Base-by-base conservation (phyloP, 2,797 vertebrate genomes). In the Peromyscus attwateri region DNA sequence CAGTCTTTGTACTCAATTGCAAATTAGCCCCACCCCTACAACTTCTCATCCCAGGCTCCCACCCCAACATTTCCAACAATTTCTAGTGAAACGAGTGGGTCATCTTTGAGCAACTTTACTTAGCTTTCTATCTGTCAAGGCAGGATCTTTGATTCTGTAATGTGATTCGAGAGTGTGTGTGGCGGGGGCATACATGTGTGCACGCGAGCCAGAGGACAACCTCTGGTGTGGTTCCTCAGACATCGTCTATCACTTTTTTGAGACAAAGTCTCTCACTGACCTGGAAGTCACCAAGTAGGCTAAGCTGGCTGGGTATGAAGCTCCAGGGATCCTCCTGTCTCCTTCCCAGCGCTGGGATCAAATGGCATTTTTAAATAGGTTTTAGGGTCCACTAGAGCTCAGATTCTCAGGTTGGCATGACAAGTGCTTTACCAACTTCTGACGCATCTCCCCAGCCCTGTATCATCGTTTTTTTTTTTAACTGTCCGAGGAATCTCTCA, bases 1-100 rank as follows among this genome's bases (percentile, higher is more conserved):
- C n/a, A 88, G 23, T 84, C 75, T 77, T n/a, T 94, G 75, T 43
- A 83, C 62, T 96, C 62, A 92, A 92, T 21, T 55, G 17, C 46
- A 90, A 94, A 84, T 71, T 52, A 92, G 46, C 49, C 1, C 68
- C 46, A 71, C 46, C 21, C 92, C 75, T 27, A 25, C 31, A 94
- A 66, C 66, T 68, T 95, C 75, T 8, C 49, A 27, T 75, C 57
- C 66, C 68, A 17, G 55, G 21, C 29, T 84, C 23, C 79, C 87
- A 89, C 37, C 2, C 80, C 57, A 93, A 62, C 43, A 64, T n/a
- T 75, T 94, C 92, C 57, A 90, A n/a, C 43, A 66, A 76, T 95
- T 66, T 79, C 37, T 37, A n/a, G n/a, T 92, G 60, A 95, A 89
- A 71, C 52, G 37, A 83, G 43, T 17, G 27, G 34, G 31, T 87